These are phyloP conservation scores for Apeltes quadracus DNA, from an alignment of 2,113 vertebrate genomes.

Conservation along the genomic window DNA sequence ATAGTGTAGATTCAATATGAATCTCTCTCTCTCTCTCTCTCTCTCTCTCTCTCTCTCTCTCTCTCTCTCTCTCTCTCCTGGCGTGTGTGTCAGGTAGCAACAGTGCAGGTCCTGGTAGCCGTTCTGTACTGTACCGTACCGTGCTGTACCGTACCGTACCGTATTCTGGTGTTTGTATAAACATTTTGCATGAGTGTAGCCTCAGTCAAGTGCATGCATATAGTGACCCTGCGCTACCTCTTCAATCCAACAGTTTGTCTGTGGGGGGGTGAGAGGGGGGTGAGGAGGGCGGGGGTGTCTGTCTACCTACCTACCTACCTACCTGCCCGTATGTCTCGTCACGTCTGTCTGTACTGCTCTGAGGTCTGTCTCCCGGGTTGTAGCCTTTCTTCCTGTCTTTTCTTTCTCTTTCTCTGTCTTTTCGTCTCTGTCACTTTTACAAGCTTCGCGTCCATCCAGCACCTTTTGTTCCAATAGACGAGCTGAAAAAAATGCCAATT, in stretches of 20 bases:
- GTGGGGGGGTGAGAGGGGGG: constrained; percentile 8
- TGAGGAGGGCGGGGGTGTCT: too few species aligned
- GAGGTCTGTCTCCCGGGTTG: constrained; percentile 46
- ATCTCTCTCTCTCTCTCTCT: constrained; percentile 64
- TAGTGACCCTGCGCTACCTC: constrained; percentile 75
- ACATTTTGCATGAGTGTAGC: constrained; percentile 80
- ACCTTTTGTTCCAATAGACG: not conserved
- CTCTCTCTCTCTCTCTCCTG: constrained; percentile 75
- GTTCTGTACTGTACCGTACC: constrained; percentile 71
- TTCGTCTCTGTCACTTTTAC: constrained; percentile 1
- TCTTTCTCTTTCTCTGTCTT: constrained; percentile 6
- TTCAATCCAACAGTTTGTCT: constrained; percentile 41
- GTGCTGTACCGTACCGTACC: constrained; percentile 68
- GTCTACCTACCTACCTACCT: constrained; percentile 24
- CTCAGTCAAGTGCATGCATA: constrained; percentile 73
- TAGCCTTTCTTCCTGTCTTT: not conserved
- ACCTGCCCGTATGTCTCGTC: too few species aligned
- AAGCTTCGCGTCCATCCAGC: constrained; percentile 57
- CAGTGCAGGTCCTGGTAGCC: constrained; percentile 79
- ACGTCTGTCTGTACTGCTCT: constrained; percentile 39
- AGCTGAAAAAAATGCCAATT: not conserved
- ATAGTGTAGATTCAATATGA: constrained; percentile 84
- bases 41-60: constrained; percentile 55
- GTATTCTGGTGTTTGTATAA: constrained; percentile 67
- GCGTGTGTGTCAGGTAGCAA: constrained; percentile 84